Evolutionary conservation across 1,140 invertebrate genomes (phyloP), one percentile per base, ranked within the genome.

Genomic region (Melipona quadrifasciata): DNA sequence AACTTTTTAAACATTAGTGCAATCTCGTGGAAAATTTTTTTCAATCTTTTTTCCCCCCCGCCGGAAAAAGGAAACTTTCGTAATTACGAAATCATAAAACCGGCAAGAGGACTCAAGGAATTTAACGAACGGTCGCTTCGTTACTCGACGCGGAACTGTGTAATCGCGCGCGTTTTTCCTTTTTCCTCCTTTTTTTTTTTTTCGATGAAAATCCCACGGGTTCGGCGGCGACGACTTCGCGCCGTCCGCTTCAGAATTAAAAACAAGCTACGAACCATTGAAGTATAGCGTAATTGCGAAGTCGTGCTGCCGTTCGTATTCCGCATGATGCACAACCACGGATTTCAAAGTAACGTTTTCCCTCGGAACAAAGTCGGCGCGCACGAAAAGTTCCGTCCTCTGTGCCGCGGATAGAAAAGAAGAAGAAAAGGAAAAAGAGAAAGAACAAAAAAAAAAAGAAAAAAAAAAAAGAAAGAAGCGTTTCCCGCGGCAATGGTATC

Each of bases 401-500:
- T 67, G 53, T 68, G 70, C 79, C 77, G n/a, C 75, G 67, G 57
- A 86, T 34, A 80, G 83, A 80, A 85, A 85, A 77, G 51, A 47
- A 47, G 8, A 8, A 47, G 39, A 47, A 8, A 8, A 47, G 8
- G 39, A 47, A 47, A 8, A 8, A n/a, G n/a, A n/a, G n/a, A n/a
- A n/a, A n/a, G n/a, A n/a, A n/a, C n/a, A 39, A 6, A 39, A 47
- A 8, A 47, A 47, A 8, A 47, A 47, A 47, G 31, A 58, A 34
- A 21, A 19, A 3, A 19, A 21, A 68, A 34, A 68, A 67, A 17
- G n/a, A 64, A 12, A 21, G 83, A 80, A 72, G 58, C 57, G 81
- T 76, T 61, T 86, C 71, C 81, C 74, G 80, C 51, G 76, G 80
- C 80, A 79, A 86, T 86, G 75, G 78, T 84, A 88, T 82, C 82